Evolutionary conservation across 2,113 vertebrate species (phyloP).

Genomic region (Calonectris borealis): DNA sequence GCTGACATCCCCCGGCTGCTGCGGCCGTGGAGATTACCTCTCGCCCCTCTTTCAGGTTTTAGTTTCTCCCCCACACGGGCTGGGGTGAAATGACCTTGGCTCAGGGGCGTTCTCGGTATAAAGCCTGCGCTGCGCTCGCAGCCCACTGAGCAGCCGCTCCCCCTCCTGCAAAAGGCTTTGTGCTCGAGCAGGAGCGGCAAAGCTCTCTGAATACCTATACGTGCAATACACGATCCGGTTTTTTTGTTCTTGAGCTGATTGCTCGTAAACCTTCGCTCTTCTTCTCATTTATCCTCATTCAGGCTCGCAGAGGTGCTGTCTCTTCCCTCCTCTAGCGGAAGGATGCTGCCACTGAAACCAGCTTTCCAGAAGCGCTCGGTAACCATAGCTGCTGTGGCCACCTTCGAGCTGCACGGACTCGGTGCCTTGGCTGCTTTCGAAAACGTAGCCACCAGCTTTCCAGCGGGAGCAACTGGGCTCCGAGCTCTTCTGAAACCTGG

Average conservation of each 20-base stretch:
- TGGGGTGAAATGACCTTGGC: background rate
- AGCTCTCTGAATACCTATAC: background rate
- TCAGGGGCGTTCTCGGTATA: background rate
- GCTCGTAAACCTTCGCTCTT: background rate
- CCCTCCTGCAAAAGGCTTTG: background rate
- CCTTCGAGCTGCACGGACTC: background rate
- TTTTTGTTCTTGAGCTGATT: background rate
- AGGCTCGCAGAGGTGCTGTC: background rate
- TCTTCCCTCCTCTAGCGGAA: background rate
- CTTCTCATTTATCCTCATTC: background rate
- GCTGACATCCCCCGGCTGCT: background rate
- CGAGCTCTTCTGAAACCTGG: background rate
- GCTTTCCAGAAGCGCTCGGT: background rate
- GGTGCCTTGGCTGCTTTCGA: background rate
- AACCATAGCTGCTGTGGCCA: background rate
- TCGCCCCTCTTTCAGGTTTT: background rate
- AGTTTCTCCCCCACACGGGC: fast-evolving
- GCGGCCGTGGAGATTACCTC: fast-evolving
- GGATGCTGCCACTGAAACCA: background rate
- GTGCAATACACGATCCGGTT: background rate
- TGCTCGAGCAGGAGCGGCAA: background rate
- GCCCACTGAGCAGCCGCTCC: background rate
- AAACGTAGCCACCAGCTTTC: background rate
- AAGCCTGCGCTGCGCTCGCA: background rate
- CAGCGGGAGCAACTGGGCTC: background rate